A percentile compares a stretch with the other conserved stretches of the same genome.
These are phyloP conservation scores for Abrostola tripartita DNA, from an alignment of 2,888 invertebrate genomes.

Conservation along the genomic window DNA sequence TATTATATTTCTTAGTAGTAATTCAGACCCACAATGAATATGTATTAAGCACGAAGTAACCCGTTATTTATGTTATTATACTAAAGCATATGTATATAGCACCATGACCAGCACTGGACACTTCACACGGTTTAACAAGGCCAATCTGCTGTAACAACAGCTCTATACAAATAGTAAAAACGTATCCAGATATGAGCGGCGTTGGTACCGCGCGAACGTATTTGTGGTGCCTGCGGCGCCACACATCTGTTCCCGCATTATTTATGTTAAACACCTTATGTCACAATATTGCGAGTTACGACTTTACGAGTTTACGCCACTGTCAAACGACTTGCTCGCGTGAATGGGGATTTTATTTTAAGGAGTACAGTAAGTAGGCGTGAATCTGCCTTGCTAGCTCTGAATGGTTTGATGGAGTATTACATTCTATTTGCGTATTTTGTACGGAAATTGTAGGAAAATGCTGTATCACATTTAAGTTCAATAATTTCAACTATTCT, in stretches of 20 bases:
- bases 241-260: conserved; percentile 86
- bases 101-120: not conserved
- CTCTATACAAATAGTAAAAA: conserved; percentile 69
- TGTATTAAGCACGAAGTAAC: no score
- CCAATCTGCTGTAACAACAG: conserved; percentile 52
- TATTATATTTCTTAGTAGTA: no score
- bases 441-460: no score
- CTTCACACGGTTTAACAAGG: not conserved
- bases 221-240: conserved; percentile 84
- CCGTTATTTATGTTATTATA: no score
- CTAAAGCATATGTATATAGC: not conserved
- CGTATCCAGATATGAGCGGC: conserved; percentile 69
- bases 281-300: conserved; percentile 87
- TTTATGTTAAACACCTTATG: conserved; percentile 89
- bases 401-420: not conserved
- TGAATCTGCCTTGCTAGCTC: conserved; percentile 3
- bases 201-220: conserved; percentile 77
- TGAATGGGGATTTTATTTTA: conserved; percentile 79
- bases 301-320: conserved; percentile 75
- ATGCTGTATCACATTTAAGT: no score
- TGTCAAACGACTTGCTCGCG: conserved; percentile 67
- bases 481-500: no score
- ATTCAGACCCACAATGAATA: no score
- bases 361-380: conserved; percentile 51
- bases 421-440: not conserved